These are phyloP conservation scores for Phycodurus eques DNA, from an alignment of 2,113 vertebrate species.

Conservation along the genomic window DNA sequence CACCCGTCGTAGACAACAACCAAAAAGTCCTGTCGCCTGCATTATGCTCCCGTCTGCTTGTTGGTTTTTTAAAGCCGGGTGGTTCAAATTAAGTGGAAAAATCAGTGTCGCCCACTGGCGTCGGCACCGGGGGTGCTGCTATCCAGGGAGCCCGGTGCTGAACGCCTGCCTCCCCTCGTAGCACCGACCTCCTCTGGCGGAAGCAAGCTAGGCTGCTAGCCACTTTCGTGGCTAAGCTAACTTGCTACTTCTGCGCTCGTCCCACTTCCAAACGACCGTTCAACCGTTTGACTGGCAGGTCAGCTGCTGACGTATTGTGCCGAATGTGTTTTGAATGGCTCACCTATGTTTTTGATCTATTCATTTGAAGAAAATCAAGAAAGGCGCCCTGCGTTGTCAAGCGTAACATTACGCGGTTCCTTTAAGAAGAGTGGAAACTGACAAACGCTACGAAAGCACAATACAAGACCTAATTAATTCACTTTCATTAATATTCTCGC, in stretches of 20 bases:
- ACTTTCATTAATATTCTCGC: too few relatives aligned
- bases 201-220: slow-evolving; percentile 45
- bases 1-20: background rate
- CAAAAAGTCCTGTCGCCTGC: background rate
- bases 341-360: background rate
- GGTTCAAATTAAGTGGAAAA: slow-evolving; percentile 9
- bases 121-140: slow-evolving; percentile 37
- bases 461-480: too few relatives aligned
- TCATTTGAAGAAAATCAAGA: background rate
- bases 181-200: slow-evolving; percentile 15
- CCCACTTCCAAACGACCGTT: background rate
- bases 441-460: too few relatives aligned
- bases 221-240: slow-evolving; percentile 50
- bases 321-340: background rate
- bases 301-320: background rate
- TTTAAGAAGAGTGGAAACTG: background rate
- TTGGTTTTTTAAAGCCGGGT: background rate
- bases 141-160: slow-evolving; percentile 67
- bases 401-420: background rate
- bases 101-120: slow-evolving; percentile 29
- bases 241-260: slow-evolving; percentile 27
- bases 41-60: background rate
- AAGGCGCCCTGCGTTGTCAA: background rate
- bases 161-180: slow-evolving; percentile 32
- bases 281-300: background rate